Evolutionary conservation across 1,140 invertebrate species (phyloP), one percentile per base, ranked within the genome.

Genomic region (Gonioctena quinquepunctata): DNA sequence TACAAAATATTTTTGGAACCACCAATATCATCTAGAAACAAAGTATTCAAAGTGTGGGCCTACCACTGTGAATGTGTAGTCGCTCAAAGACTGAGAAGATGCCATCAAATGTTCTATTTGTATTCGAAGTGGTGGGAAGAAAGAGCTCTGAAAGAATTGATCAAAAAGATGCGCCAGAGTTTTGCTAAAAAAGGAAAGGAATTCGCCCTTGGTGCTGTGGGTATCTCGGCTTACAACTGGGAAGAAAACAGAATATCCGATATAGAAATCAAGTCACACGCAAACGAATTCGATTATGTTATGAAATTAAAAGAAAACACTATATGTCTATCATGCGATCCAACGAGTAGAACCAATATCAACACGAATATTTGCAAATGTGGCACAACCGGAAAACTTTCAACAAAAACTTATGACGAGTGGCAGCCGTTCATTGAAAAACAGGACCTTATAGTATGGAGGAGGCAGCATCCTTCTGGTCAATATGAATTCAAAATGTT

Each of bases 401-500:
- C 69, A n/a, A 68, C 52, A 8, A 70, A 23, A 79, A 85, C 0
- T 0, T 84, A 84, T 62, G 87, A 89, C 26, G 86, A 87, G 4
- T 95, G 94, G 94, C 83, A 87, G 49, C 91, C 92, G 1, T 95
- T 93, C 77, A 89, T 94, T 67, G 92, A 93, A 81, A 89, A 91
- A 62, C 83, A 91, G 61, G 90, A 95, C 80, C 89, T 94, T 79
- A 85, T 94, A 16, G 90, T 95, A 42, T 96, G 94, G 94, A 86
- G 92, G 69, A 89, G 88, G 76, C 87, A 90, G 79, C 90, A 93
- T 75, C 83, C 86, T 54, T 81, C 87, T 0, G 90, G 90, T 19
- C 83, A 93, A 16, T 96, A 90, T 83, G 88, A 92, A 22, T 96
- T 95, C 77, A 96, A 95, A 91, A 92, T 95, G 0, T 95, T 94